phyloP scores from a whole-genome alignment of 2,113 vertebrate species.

The Zosterops pallidus region DNA sequence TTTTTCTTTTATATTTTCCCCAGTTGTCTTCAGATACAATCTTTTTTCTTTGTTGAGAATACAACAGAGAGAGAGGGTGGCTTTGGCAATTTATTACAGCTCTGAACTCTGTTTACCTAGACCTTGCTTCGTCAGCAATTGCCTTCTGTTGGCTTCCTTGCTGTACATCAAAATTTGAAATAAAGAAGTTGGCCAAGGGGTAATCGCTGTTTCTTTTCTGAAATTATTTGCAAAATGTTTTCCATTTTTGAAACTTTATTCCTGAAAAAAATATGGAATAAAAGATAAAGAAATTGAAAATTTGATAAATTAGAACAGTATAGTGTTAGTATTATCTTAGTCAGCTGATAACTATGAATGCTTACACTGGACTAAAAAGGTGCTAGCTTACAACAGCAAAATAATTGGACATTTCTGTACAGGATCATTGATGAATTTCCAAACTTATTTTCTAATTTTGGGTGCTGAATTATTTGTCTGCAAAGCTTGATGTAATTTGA shows the following conservation, averaged over 20 bases:
- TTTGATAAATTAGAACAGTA: neutral
- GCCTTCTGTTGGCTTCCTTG: neutral
- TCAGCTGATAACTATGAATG: neutral
- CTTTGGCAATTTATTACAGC: neutral
- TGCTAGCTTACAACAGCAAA: neutral
- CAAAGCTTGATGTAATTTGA: neutral
- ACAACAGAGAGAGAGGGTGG: neutral
- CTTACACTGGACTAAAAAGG: neutral
- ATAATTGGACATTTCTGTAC: neutral
- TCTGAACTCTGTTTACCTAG: neutral
- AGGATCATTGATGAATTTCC: neutral
- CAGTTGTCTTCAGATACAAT: neutral
- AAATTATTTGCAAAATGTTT: fast-evolving
- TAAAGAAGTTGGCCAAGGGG: neutral
- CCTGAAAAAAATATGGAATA: neutral
- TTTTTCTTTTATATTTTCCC: fast-evolving
- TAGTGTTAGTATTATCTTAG: neutral
- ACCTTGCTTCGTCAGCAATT: neutral
- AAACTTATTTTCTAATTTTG: neutral
- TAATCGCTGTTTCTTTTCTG: neutral
- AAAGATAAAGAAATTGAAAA: neutral
- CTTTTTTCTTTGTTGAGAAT: neutral
- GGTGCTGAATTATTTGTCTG: neutral
- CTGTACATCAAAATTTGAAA: neutral
- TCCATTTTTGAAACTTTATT: neutral